A percentile compares a stretch with the other conserved stretches of the same genome.
Evolutionary conservation across 1,140 invertebrate genomes (phyloP).

Genomic region (Mactra quadrangularis): DNA sequence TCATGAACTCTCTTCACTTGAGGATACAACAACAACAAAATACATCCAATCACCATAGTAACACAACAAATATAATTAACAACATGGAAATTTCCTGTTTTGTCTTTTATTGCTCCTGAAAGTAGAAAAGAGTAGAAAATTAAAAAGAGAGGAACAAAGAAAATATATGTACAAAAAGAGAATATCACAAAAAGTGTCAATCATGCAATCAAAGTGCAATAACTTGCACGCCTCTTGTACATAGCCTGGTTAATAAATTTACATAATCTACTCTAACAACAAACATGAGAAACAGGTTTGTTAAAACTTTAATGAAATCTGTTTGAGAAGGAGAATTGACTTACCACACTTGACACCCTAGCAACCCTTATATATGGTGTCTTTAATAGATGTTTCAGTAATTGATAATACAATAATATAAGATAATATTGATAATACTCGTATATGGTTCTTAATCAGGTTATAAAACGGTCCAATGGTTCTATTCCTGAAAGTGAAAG

Average conservation of each 20-base stretch:
- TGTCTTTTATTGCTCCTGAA: conserved; percentile 33
- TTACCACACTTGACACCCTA: no score
- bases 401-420: no score
- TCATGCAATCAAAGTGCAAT: background rate
- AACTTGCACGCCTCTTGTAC: background rate
- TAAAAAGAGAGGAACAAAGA: background rate
- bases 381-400: no score
- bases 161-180: background rate
- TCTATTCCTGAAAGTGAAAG: no score
- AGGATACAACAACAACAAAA: conserved; percentile 30
- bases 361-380: no score
- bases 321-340: no score
- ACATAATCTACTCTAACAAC: background rate
- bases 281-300: background rate
- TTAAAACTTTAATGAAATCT: background rate
- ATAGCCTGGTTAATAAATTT: background rate
- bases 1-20: conserved; percentile 43
- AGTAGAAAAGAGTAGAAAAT: background rate
- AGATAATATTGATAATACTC: background rate
- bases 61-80: conserved; percentile 21
- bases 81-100: background rate
- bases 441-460: background rate
- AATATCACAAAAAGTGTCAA: background rate
- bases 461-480: no score
- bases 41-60: background rate